Evolutionary conservation across 2,888 invertebrate species (phyloP), one percentile per base, ranked within the genome.

Genomic region (Acanthoscelides obtectus): DNA sequence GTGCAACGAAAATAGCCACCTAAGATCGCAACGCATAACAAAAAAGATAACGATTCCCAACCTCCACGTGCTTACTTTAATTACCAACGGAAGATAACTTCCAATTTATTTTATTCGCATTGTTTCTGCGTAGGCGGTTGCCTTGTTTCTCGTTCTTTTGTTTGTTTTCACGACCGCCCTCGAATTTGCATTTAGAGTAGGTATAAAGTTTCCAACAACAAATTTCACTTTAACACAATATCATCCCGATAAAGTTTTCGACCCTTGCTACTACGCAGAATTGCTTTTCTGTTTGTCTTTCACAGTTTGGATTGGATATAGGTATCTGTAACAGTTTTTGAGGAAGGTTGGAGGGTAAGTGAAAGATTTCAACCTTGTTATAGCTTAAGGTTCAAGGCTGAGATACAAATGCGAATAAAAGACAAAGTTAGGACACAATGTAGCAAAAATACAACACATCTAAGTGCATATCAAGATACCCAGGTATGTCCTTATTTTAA

Each of bases 111-210:
- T 68, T 68, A n/a, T 68, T 68, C 20, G 25, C 68, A 69, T 27
- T 71, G 63, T 71, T 71, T 71, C 63, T 66, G 73, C 74, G 72
- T 75, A 73, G 74, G 72, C 74, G 74, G 68, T n/a, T n/a, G n/a
- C 45, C 45, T 17, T 45, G 45, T 12, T 45, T 45, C 72, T 72
- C 71, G 67, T 70, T 76, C 76, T 79, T 80, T 80, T 80, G 81
- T 83, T 82, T 81, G 80, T 83, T 81, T 80, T 79, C 73, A 73
- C 72, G 79, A 78, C 78, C 78, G 75, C 77, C 78, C 79, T 77
- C 75, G 80, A 82, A 84, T 84, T 84, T 84, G 82, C 84, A 84
- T 84, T 83, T 84, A 83, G 81, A 84, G 82, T 82, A 82, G 82
- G 82, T 82, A 82, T 82, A 82, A 84, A 84, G 78, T 84, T 83